Percentiles rank a stretch among this genome's conserved stretches.
Evolutionary conservation across 2,797 vertebrate species (phyloP).

Genomic region (Neoniphon sammara): DNA sequence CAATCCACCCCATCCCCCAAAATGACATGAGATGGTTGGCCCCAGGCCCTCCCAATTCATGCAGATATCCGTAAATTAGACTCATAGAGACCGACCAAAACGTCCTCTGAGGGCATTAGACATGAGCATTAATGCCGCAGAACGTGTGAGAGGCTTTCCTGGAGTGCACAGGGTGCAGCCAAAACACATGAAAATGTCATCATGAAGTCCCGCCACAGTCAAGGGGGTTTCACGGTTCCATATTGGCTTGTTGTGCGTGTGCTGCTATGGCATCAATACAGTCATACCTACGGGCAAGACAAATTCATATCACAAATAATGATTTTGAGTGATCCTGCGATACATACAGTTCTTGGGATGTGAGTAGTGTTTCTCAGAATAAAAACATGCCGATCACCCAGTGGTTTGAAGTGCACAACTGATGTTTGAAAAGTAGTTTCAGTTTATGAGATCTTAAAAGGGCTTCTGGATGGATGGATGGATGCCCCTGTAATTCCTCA

Average conservation of each 20-base stretch:
- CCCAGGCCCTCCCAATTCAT: constrained; percentile 79
- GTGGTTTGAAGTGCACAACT: constrained; percentile 40
- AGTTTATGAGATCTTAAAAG: constrained; percentile 17
- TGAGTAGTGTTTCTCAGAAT: constrained; percentile 50
- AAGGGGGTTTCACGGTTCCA: constrained; percentile 69
- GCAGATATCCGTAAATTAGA: constrained; percentile 85
- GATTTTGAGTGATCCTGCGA: constrained; percentile 62
- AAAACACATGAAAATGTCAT: constrained; percentile 80
- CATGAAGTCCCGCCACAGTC: constrained; percentile 75
- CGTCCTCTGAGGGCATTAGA: constrained; percentile 79
- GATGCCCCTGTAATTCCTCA: constrained; percentile 14
- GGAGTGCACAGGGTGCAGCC: constrained; percentile 70
- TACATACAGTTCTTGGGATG: constrained; percentile 70
- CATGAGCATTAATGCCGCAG: constrained; percentile 75
- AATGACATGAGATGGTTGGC: constrained; percentile 80
- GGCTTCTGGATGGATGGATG: constrained; percentile 15
- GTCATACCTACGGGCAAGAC: constrained; percentile 69
- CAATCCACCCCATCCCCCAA: constrained; percentile 64
- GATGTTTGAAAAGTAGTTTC: constrained; percentile 44
- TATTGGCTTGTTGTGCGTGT: constrained; percentile 70
- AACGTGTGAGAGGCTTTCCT: constrained; percentile 74
- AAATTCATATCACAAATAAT: constrained; percentile 75
- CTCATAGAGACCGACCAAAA: constrained; percentile 80
- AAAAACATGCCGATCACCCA: neutral
- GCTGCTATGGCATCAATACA: constrained; percentile 60